Base-by-base conservation (phyloP, 2,888 invertebrate species). In the Chymomyza caudatula region DNA sequence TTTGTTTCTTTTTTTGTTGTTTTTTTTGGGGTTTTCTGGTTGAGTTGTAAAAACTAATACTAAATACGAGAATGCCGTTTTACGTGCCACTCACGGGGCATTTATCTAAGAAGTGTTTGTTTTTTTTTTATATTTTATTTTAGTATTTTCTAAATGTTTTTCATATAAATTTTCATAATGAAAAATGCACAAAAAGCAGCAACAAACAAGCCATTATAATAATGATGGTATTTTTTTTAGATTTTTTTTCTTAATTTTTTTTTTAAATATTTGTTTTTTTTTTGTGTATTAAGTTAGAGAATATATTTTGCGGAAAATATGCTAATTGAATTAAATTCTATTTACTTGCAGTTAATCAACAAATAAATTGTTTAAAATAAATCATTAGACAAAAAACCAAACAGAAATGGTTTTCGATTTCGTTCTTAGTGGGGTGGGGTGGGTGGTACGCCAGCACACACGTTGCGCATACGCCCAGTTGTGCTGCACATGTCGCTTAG, bases 101-200 rank as follows among this genome's bases (percentile, higher is more conserved):
- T 73, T 72, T 65, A 63, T 49, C 65, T 63, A 63, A 67, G 65
- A 47, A 51, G 60, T 57, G 63, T 44, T 59, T 37, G 25, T 49
- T 57, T 42, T 56, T 56, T 49, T 65, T 60, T 71, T 42, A n/a
- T 56, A 22, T n/a, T 56, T 44, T 56, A 25, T 25, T 52, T 44
- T 64, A 49, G 59, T 64, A 59, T 69, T 78, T 59, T 73, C 76
- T 72, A 74, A 66, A 73, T 70, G 54, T 61, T 73, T 74, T 57
- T 69, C 61, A 66, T 71, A 75, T 62, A 68, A 73, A 72, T 71
- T 60, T 68, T 69, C 51, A 65, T 70, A 72, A 77, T 71, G 68
- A 85, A 37, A 37, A 80, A 87, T 82, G 87, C 87, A 89, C 87
- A 88, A 87, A 89, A 89, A 89, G 89, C 90, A 83, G 88, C 90